Conservation (phyloP, 2,113 vertebrate genomes). For the Apeltes quadracus region DNA sequence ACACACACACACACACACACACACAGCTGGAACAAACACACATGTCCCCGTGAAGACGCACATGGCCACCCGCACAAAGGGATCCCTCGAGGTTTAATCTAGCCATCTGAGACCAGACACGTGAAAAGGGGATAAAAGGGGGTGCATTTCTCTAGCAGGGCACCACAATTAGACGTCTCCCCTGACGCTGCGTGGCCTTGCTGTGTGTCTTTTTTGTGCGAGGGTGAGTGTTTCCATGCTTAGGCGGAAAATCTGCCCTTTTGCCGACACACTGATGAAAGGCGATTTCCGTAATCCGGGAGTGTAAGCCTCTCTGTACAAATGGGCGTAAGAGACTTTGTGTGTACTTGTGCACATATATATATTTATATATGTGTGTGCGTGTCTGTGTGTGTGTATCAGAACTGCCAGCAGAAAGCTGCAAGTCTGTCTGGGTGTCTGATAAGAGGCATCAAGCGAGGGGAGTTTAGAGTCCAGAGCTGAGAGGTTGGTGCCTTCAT, state of each 20-base stretch:
- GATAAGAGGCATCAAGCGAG: slow-evolving; percentile 66
- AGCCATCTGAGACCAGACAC: slow-evolving; percentile 44
- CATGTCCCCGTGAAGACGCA: slow-evolving; percentile 10
- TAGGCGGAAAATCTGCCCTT: slow-evolving; percentile 67
- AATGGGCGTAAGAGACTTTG: slow-evolving; percentile 74
- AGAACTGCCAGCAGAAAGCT: slow-evolving; percentile 60
- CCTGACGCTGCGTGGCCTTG: slow-evolving; percentile 44
- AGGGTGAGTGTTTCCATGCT: slow-evolving; percentile 44
- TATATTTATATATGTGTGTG: slow-evolving; percentile 17
- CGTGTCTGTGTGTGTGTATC: slow-evolving; percentile 5
- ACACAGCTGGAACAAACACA: slow-evolving; percentile 16
- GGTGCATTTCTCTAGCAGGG: slow-evolving; percentile 51
- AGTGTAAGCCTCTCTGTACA: slow-evolving; percentile 78
- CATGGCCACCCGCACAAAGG: slow-evolving; percentile 29
- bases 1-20: background rate
- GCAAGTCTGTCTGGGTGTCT: slow-evolving; percentile 64
- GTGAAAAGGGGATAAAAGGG: slow-evolving; percentile 57
- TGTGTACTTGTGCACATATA: slow-evolving; percentile 20
- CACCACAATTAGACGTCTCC: slow-evolving; percentile 48
- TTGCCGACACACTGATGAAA: slow-evolving; percentile 69
- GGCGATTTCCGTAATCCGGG: slow-evolving; percentile 80
- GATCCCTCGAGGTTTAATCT: slow-evolving; percentile 40
- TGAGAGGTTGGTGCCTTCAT: slow-evolving; percentile 10
- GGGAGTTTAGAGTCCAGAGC: slow-evolving; percentile 36
- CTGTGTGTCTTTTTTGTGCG: slow-evolving; percentile 56